Evolutionary conservation across 2,113 vertebrate genomes (phyloP).

Genomic region (Egretta garzetta): DNA sequence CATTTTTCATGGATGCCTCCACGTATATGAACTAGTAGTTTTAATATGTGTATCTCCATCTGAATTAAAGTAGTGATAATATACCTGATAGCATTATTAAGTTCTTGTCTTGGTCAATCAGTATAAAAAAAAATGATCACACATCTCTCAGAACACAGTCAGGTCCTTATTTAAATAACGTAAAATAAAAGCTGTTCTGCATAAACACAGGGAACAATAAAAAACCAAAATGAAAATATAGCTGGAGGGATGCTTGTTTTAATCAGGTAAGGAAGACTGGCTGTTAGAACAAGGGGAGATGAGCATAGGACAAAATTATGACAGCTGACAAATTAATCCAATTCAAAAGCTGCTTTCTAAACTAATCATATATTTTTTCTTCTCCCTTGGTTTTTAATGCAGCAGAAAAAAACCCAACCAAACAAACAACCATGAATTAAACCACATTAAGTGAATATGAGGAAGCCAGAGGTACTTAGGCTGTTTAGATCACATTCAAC

Average conservation of each 20-base stretch:
- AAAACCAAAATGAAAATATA: not conserved
- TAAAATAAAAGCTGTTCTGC: not conserved
- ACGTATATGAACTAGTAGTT: not conserved
- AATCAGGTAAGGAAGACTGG: not conserved
- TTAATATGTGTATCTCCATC: not conserved
- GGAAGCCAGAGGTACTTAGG: not conserved
- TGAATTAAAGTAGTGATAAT: not conserved
- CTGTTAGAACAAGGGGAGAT: not conserved
- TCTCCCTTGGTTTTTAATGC: not conserved
- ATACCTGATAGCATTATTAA: not conserved
- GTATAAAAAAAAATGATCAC: not conserved
- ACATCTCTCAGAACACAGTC: not conserved
- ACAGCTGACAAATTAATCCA: conserved; percentile 25
- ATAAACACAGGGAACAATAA: not conserved
- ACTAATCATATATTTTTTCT: not conserved
- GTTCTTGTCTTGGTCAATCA: not conserved
- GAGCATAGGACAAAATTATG: not conserved
- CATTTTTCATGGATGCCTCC: not conserved
- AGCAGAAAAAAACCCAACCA: not conserved
- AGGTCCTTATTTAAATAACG: not conserved
- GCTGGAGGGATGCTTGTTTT: not conserved
- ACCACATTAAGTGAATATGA: not conserved
- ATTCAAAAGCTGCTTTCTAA: not conserved
- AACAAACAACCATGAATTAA: not conserved
- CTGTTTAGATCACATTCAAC: not conserved